Evolutionary conservation across 2,888 invertebrate species (phyloP), one percentile per base, ranked within the genome.

Genomic region (Aphodius sticticus): DNA sequence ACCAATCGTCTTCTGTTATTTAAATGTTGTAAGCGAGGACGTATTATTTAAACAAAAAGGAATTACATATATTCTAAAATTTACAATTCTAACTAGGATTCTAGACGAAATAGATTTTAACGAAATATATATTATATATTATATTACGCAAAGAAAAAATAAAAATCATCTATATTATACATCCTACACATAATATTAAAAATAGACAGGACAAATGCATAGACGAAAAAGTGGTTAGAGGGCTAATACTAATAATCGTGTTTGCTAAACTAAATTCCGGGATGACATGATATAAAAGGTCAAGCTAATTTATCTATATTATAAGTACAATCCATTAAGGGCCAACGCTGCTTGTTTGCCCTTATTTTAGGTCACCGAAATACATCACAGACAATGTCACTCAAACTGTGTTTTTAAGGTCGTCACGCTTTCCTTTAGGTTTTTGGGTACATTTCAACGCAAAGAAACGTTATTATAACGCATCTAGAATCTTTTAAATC

Each of bases 31-130:
- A 26, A 74, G 37, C 15, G n/a, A 35, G 35, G 36, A 74, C 74
- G 35, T 16, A 6, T 74, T 26, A 6, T 16, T 36, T n/a, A 16
- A n/a, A 16, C 5, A 26, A 12, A 81, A 82, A 80, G 80, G 80
- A 82, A 81, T 82, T 83, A 84, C 84, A 81, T 83, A 84, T 84
- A 84, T 84, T 84, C 84, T 84, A 84, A 84, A 84, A 82, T 82
- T 83, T 82, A 83, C 83, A 83, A 84, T 84, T 84, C 84, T 84
- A 84, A 84, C 84, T 82, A 81, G 83, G 82, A 84, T 26, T 69
- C 12, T 53, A 53, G 53, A 53, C 7, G 53, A 53, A 53, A 53
- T 53, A 53, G 53, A 53, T 53, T 53, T 53, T 53, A 53, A 53
- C 53, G 53, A 53, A 5, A 53, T 53, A 53, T 38, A 38, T 53